phyloP scores from a whole-genome alignment of 2,113 vertebrate species.

The Gymnogyps californianus region DNA sequence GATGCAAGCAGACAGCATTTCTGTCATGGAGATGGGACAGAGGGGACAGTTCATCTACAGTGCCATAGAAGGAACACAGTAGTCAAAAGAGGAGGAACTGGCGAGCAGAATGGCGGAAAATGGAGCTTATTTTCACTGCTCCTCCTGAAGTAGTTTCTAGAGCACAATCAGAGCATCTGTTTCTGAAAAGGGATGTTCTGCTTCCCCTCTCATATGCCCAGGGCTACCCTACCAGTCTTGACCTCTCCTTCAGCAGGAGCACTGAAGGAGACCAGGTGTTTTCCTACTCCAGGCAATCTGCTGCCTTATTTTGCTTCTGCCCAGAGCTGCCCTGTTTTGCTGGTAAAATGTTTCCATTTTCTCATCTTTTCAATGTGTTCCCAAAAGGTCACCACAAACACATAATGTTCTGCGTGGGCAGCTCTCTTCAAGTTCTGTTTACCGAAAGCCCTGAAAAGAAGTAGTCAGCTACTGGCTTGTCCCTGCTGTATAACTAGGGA shows the following conservation, averaged over 20 bases:
- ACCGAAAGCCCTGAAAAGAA: not conserved
- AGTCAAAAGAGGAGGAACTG: not conserved
- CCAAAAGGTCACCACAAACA: not conserved
- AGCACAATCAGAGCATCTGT: not conserved
- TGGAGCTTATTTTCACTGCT: not conserved
- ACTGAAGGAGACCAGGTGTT: not conserved
- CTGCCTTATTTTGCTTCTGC: not conserved
- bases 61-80: not conserved
- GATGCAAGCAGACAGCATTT: not conserved
- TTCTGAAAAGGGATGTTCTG: not conserved
- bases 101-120: not conserved
- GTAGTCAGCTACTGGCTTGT: not conserved
- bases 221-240: not conserved
- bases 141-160: not conserved
- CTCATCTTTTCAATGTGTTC: not conserved
- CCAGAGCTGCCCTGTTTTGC: not conserved
- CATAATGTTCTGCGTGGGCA: not conserved
- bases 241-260: not conserved
- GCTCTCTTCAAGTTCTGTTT: not conserved
- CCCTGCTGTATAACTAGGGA: not conserved
- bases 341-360: not conserved
- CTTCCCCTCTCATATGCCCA: not conserved
- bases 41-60: not conserved
- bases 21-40: too few species aligned
- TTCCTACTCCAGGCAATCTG: not conserved